Percentiles rank a stretch among this genome's conserved stretches.
phyloP scores from a whole-genome alignment of 2,113 vertebrate genomes.

The Myanophis thanlyinensis region DNA sequence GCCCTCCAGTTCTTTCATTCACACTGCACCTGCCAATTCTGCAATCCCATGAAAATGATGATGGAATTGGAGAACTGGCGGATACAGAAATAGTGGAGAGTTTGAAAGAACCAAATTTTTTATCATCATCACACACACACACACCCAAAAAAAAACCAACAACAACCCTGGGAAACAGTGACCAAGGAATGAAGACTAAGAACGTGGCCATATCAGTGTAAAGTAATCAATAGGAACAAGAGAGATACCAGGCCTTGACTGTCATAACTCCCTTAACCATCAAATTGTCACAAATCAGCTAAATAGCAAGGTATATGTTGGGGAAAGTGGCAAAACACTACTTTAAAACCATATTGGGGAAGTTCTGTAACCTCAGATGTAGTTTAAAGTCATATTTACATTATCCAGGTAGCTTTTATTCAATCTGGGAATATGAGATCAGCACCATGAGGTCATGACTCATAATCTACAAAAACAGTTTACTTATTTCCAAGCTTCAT shows the following conservation, averaged over 20 bases:
- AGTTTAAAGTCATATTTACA: no score
- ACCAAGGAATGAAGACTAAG: background rate
- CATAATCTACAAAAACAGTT: no score
- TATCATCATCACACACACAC: background rate
- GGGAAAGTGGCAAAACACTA: no score
- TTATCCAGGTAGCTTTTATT: no score
- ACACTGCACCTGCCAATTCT: background rate
- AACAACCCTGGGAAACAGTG: background rate
- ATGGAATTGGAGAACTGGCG: background rate
- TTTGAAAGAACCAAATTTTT: background rate
- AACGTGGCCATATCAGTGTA: background rate
- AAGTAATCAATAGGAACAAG: background rate
- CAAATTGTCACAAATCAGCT: no score
- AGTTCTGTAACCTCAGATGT: no score
- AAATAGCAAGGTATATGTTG: no score
- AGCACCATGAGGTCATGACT: no score
- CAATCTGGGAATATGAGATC: no score
- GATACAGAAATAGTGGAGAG: background rate
- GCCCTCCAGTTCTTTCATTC: background rate
- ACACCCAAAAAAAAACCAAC: no score
- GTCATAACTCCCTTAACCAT: background rate
- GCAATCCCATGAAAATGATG: background rate
- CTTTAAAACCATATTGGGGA: no score
- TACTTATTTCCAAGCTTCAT: no score
- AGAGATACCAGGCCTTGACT: background rate